Conservation (phyloP, 2,797 vertebrate species). For the Hoplostethus mediterraneus region DNA sequence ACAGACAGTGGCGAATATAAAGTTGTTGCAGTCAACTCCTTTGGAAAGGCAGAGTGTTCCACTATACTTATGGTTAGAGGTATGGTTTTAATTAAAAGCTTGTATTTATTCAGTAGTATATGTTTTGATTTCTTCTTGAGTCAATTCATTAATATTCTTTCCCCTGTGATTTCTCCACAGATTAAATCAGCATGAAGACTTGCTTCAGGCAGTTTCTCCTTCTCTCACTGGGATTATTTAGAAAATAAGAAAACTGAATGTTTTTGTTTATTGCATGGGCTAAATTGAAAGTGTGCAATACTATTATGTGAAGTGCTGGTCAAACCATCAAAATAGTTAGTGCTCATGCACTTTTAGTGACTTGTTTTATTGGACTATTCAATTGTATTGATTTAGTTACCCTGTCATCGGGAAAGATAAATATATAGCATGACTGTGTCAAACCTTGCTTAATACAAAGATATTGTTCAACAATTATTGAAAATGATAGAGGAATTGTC, state of each 20-base stretch:
- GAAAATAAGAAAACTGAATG: conserved; percentile 1
- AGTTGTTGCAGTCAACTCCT: conserved; percentile 85
- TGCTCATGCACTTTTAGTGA: background rate
- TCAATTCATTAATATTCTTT: conserved; percentile 10
- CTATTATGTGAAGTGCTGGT: conserved; percentile 2
- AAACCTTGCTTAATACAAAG: conserved; percentile 16
- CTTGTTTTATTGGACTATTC: background rate
- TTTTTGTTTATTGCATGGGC: conserved; percentile 9
- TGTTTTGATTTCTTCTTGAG: background rate
- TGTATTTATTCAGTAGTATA: background rate
- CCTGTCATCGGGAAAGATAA: background rate
- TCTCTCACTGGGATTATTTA: conserved; percentile 1
- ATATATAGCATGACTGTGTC: background rate
- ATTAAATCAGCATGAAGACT: conserved; percentile 44
- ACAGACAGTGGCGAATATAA: conserved; percentile 87
- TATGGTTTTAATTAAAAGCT: conserved; percentile 52
- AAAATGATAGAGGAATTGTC: background rate
- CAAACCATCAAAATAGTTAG: background rate
- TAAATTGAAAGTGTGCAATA: background rate
- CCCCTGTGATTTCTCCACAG: conserved; percentile 49
- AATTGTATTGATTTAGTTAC: background rate
- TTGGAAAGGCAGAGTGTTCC: conserved; percentile 85
- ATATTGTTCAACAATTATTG: conserved; percentile 14
- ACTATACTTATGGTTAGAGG: conserved; percentile 86
- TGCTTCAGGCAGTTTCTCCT: background rate